phyloP scores from a whole-genome alignment of 1,140 invertebrate genomes.

The Heliothis virescens region DNA sequence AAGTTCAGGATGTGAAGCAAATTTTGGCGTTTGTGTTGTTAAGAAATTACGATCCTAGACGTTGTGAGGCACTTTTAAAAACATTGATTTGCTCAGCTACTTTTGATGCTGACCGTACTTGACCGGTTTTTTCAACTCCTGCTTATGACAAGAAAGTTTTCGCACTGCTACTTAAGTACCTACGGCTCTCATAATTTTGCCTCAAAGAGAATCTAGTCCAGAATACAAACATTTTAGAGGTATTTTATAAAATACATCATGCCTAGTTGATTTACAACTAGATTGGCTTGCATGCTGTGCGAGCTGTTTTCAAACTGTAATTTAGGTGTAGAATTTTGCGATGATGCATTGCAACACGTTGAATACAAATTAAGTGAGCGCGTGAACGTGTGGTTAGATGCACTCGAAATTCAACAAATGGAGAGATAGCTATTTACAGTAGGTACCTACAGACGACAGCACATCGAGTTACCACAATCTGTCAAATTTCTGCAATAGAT shows the following conservation, averaged over 20 bases:
- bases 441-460: too few relatives aligned
- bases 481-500: too few relatives aligned
- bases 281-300: background rate
- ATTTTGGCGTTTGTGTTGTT: too few relatives aligned
- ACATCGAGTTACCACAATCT: too few relatives aligned
- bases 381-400: background rate
- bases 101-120: too few relatives aligned
- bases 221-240: background rate
- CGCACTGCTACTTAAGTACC: conserved; percentile 15
- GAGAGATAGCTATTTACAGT: too few relatives aligned
- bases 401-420: too few relatives aligned
- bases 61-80: too few relatives aligned
- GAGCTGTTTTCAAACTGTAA: conserved; percentile 13
- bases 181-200: conserved; percentile 46
- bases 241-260: conserved; percentile 4
- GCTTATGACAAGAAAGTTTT: conserved; percentile 54
- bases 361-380: conserved; percentile 7
- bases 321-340: conserved; percentile 21
- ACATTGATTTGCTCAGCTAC: too few relatives aligned
- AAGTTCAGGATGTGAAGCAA: too few relatives aligned
- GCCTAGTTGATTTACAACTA: conserved; percentile 12
- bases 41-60: too few relatives aligned
- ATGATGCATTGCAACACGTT: conserved; percentile 16
- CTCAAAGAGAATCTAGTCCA: conserved; percentile 3
- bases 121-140: background rate